Conservation (phyloP, 2,888 invertebrate species). For the Orthosia incerta region DNA sequence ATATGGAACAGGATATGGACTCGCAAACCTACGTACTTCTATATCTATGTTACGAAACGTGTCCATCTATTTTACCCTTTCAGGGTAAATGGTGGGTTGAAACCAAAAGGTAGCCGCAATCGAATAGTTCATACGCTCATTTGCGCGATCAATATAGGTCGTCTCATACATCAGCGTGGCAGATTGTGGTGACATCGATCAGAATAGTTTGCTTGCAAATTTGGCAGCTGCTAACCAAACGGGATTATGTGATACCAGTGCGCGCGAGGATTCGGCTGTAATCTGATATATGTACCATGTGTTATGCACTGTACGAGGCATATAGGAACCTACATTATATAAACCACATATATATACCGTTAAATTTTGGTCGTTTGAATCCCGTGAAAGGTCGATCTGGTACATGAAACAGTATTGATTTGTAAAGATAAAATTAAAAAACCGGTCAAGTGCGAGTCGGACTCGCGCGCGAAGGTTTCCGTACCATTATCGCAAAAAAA, state of each 20-base stretch:
- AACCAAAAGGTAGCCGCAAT: conserved; percentile 45
- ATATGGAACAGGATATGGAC: conserved; percentile 7
- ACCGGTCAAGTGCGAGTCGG: too few relatives aligned
- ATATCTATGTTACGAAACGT: neutral
- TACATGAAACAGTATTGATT: too few relatives aligned
- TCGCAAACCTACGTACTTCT: neutral
- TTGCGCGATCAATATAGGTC: conserved; percentile 72
- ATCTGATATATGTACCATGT: conserved; percentile 75
- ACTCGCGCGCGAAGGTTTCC: too few relatives aligned
- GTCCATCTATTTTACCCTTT: conserved; percentile 10
- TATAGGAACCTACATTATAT: neutral
- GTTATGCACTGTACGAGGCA: conserved; percentile 43
- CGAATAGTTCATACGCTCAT: conserved; percentile 52
- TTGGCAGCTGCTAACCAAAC: conserved; percentile 83
- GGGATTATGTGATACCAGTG: conserved; percentile 75
- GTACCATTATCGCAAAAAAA: too few relatives aligned
- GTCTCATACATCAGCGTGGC: conserved; percentile 76
- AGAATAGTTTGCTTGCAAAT: conserved; percentile 83
- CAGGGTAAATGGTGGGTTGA: neutral
- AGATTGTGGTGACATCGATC: conserved; percentile 85
- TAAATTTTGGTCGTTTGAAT: too few relatives aligned
- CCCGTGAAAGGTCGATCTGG: too few relatives aligned
- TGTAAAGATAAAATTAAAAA: too few relatives aligned
- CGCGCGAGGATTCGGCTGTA: conserved; percentile 69
- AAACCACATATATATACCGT: neutral